phyloP scores from a whole-genome alignment of 2,113 vertebrate genomes.

The Centropus bengalensis region DNA sequence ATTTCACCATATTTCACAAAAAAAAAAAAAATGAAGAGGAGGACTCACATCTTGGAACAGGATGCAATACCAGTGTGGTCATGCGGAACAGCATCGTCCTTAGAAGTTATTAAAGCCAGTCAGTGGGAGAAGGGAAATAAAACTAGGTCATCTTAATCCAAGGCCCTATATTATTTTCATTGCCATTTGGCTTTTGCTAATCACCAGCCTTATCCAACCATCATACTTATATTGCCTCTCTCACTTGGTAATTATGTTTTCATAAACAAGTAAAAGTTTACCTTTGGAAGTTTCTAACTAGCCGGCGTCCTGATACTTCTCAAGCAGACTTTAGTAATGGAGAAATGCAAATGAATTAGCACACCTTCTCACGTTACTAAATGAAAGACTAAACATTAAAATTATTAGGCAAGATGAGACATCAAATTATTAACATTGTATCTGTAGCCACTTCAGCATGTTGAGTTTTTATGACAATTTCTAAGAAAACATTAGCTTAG shows the following conservation, averaged over 20 bases:
- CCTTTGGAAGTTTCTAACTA: background rate
- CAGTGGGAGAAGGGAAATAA: conserved; percentile 47
- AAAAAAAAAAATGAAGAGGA: conserved; percentile 56
- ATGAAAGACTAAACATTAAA: background rate
- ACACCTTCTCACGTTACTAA: background rate
- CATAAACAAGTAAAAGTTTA: background rate
- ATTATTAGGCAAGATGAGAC: background rate
- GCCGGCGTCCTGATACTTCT: background rate
- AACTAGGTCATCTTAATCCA: conserved; percentile 18
- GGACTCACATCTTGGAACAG: background rate
- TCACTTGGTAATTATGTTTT: background rate
- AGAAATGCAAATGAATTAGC: background rate
- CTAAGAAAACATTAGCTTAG: background rate
- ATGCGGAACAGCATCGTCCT: conserved; percentile 32
- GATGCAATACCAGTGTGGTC: background rate
- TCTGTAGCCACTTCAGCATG: background rate
- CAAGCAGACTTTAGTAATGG: background rate
- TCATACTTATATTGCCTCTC: background rate
- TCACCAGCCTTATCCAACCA: background rate
- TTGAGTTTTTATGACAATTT: background rate
- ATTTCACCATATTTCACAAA: conserved; percentile 39
- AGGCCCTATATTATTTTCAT: conserved; percentile 20
- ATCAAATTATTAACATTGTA: accelerated
- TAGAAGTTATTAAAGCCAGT: conserved; percentile 3
- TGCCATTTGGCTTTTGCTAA: background rate